Evolutionary conservation across 1,140 invertebrate genomes (phyloP), one percentile per base, ranked within the genome.

Genomic region (Aphelenchoides fujianensis): DNA sequence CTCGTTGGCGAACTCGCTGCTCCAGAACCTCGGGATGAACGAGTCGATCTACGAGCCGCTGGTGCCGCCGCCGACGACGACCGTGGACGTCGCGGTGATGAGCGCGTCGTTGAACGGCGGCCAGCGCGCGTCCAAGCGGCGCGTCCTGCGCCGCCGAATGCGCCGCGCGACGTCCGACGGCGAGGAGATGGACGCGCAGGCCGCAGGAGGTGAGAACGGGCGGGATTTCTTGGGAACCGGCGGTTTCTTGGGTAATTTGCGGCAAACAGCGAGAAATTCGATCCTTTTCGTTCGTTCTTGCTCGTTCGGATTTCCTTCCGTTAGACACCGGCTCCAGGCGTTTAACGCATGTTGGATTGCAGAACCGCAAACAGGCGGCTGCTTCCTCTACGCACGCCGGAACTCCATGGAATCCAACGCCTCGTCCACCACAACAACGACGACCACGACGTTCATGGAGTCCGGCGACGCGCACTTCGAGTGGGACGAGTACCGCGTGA

Each of bases 401-500:
- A 23, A 37, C 30, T 72, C 70, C 9, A 53, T 72, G 32, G 70
- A 72, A 23, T 73, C 37, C 31, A 54, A 72, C 52, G 73, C 70
- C 19, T n/a, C 74, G n/a, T 73, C 70, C 23, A 28, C 69, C 19
- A n/a, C n/a, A n/a, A n/a, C n/a, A n/a, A n/a, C n/a, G n/a, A n/a
- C n/a, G n/a, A n/a, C n/a, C n/a, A 34, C 73, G 1, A 73, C 71
- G 19, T 34, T 73, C 16, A 71, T 64, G 16, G 71, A 73, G 16
- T 73, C 73, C 3, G 71, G 71, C 61, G 71, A 73, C 34, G 71
- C 71, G 28, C 72, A 73, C 30, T 73, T 76, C 19, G 71, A 73
- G 53, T 73, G 71, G 71, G 71, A 73, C 30, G 71, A 73, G 31
- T 73, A 73, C 59, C 28, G 57, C 34, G 71, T 73, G 53, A 48